Evolutionary conservation across 1,140 invertebrate species (phyloP), one percentile per base, ranked within the genome.

Genomic region (Apocrypta bakeri): DNA sequence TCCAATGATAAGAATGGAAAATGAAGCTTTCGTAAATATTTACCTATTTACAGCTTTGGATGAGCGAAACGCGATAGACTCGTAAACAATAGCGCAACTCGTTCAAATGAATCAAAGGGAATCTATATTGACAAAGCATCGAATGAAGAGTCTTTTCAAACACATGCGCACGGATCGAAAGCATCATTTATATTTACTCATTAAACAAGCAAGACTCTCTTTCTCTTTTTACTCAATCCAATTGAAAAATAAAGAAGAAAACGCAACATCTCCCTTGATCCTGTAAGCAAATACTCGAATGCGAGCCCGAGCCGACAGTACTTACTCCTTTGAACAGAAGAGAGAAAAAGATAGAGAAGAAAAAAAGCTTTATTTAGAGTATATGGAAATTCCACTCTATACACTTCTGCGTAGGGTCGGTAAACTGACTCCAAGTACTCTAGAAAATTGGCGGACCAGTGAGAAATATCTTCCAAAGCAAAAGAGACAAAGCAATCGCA

Each of bases 381-480:
- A n/a, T n/a, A 76, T 64, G 42, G 42, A 77, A 82, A 82, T 82
- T n/a, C n/a, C n/a, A n/a, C n/a, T n/a, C n/a, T n/a, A n/a, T n/a
- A n/a, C n/a, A 61, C 74, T 71, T 71, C 2, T 8, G 64, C 42
- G 17, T 14, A 14, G 27, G 31, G 40, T 48, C 37, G 31, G 37
- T 25, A 64, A 48, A 75, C 63, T 56, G 25, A 82, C 61, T 77
- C 14, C 2, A 29, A 71, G 81, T 69, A 81, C 79, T 75, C 72
- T 68, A 72, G 31, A 29, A 82, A 82, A 82, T 82, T 82, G 81
- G 73, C 42, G 33, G 24, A 82, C 64, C 73, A 27, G 7, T 25
- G 63, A 27, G 61, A 17, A 40, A 82, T 69, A 76, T 68, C n/a
- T 40, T 74, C 11, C 61, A 29, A 25, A 40, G 14, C 21, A 37